Conservation (phyloP, 2,113 vertebrate genomes). For the Hyperoodon ampullatus region DNA sequence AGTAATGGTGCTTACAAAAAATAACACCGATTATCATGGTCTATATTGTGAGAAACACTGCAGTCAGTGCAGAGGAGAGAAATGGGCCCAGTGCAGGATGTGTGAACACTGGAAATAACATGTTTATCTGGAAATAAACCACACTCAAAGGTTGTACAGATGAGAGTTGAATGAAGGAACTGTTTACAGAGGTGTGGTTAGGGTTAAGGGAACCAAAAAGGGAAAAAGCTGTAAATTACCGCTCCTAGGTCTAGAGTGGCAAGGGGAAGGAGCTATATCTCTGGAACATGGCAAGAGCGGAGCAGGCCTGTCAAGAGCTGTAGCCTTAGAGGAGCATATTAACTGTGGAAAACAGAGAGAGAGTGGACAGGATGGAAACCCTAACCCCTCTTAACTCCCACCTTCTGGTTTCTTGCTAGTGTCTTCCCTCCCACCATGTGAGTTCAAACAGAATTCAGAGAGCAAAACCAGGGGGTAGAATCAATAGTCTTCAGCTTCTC, state of each 20-base stretch:
- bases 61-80: not conserved
- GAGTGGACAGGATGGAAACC: not conserved
- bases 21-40: not conserved
- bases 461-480: not conserved
- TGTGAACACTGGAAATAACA: not conserved
- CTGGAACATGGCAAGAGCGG: not conserved
- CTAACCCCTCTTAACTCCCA: not conserved
- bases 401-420: not conserved
- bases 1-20: not conserved
- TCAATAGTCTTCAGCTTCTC: not conserved
- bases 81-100: not conserved
- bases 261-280: not conserved
- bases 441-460: conserved; percentile 6
- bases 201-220: not conserved
- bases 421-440: no score
- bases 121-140: not conserved
- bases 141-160: not conserved
- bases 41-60: not conserved
- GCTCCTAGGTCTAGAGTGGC: not conserved
- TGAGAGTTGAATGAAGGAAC: not conserved
- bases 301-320: not conserved
- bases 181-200: not conserved
- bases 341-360: not conserved
- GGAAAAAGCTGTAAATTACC: not conserved
- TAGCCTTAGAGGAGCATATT: not conserved